Evolutionary conservation across 1,140 invertebrate species (phyloP), one percentile per base, ranked within the genome.

Genomic region (Coboldia fuscipes): DNA sequence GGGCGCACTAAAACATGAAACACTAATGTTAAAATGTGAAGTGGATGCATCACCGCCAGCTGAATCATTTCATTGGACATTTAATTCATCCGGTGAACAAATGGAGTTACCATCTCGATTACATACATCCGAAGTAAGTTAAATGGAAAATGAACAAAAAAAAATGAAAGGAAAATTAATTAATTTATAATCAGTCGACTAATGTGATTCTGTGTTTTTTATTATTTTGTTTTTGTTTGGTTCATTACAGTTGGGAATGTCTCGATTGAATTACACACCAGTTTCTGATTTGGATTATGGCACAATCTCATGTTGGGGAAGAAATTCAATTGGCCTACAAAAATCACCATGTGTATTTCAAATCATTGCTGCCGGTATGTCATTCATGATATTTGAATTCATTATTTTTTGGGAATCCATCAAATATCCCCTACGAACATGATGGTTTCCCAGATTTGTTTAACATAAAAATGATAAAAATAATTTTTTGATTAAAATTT

Each of bases 261-360:
- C 76, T n/a, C 67, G 70, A 2, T 59, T 85, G 12, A 81, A 81
- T 51, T 88, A 85, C 50, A 84, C 80, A 2, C 83, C 83, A 2
- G 69, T 69, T 17, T 72, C 73, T 9, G 81, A 86, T 54, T 69
- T 84, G 56, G 82, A 88, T 56, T 89, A 88, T 48, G 84, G 84
- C 24, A 83, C 76, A 12, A 60, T 88, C 8, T 72, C 78, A 17
- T 90, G 83, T 50, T 85, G 76, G 65, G 83, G 73, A 2, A 66
- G 64, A 42, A 88, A 88, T 57, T 65, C 68, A 23, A 75, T 86
- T 24, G 83, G 83, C 18, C 65, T 67, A 40, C 82, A 86, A 56
- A 70, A 73, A 46, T 64, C 72, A 17, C 81, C 82, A n/a, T 90
- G 83, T 51, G 60, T 83, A 37, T 86, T 84, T 56, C 80, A 85